A percentile compares a stretch with the other conserved stretches of the same genome.
These are phyloP conservation scores for Microhierax caerulescens DNA, from an alignment of 2,797 vertebrate species.

Conservation along the genomic window DNA sequence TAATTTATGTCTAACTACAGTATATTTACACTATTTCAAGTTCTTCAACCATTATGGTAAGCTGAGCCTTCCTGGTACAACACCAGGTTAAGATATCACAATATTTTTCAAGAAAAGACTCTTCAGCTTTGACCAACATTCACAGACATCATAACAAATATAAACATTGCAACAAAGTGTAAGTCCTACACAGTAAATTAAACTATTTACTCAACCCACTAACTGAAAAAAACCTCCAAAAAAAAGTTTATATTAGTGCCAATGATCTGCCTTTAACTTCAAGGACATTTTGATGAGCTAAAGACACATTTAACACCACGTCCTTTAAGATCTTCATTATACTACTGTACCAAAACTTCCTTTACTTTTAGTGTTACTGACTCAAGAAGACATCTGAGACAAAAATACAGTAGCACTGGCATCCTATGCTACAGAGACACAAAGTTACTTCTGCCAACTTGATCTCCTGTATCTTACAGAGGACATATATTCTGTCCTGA, in stretches of 20 bases:
- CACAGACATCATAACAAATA: background rate
- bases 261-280: background rate
- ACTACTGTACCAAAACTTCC: background rate
- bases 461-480: background rate
- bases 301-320: background rate
- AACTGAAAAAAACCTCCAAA: background rate
- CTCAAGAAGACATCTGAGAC: background rate
- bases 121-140: background rate
- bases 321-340: background rate
- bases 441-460: background rate
- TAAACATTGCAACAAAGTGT: background rate
- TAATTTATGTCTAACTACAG: background rate
- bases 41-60: background rate
- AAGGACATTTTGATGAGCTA: background rate
- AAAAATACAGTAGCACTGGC: background rate
- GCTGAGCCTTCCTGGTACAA: background rate
- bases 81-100: background rate
- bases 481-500: background rate
- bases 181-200: background rate
- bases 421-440: background rate
- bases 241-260: background rate
- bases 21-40: background rate
- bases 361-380: background rate
- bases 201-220: background rate
- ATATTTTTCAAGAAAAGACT: background rate